These are phyloP conservation scores for Rostratula benghalensis DNA, from an alignment of 2,113 vertebrate species.

Conservation along the genomic window DNA sequence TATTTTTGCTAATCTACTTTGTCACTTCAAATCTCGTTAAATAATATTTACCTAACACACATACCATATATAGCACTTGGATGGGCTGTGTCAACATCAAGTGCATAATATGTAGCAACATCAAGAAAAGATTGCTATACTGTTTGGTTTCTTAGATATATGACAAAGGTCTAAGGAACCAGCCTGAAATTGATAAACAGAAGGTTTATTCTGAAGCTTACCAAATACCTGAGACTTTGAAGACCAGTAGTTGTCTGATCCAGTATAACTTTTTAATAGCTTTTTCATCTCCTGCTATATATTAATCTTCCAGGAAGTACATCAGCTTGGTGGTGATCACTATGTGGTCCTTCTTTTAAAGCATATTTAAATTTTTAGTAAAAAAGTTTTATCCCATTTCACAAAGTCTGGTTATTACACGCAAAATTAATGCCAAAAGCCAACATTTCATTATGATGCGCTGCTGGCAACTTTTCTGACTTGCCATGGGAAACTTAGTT, in stretches of 20 bases:
- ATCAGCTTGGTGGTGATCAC: neutral
- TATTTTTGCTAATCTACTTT: rapidly evolving
- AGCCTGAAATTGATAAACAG: neutral
- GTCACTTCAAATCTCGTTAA: neutral
- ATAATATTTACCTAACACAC: neutral
- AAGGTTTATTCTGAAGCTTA: neutral
- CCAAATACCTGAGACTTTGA: neutral
- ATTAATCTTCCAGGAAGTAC: neutral
- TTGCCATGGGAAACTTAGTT: neutral
- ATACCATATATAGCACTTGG: no score
- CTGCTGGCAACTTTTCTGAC: neutral
- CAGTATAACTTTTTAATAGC: neutral
- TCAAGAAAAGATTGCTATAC: rapidly evolving
- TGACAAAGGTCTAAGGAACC: neutral
- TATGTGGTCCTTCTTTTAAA: neutral
- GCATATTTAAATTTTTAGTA: neutral
- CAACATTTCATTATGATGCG: neutral
- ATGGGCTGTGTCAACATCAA: neutral
- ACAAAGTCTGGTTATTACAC: neutral
- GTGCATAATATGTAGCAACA: neutral
- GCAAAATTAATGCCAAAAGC: neutral
- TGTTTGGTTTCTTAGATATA: neutral
- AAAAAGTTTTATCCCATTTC: neutral
- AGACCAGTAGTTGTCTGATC: neutral
- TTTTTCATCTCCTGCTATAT: neutral